Percentiles rank a stretch among this genome's conserved stretches.
These are phyloP conservation scores for Nemotelus pantherinus DNA, from an alignment of 2,888 invertebrate species.

Conservation along the genomic window DNA sequence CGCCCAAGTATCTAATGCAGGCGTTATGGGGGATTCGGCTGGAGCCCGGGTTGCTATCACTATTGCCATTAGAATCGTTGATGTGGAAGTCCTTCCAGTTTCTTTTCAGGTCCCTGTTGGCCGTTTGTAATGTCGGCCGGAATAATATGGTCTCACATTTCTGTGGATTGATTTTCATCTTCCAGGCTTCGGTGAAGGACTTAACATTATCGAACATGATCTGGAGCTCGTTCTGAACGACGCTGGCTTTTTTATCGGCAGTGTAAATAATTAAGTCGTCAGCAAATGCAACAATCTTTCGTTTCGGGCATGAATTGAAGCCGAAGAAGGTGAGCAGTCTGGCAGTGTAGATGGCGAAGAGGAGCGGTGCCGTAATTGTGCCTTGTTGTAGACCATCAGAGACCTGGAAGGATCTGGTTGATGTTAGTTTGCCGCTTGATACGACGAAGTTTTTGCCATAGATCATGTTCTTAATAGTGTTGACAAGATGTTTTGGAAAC, in stretches of 20 bases:
- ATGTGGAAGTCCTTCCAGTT: slow-evolving; percentile 25
- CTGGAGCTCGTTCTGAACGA: slow-evolving; percentile 6
- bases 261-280: slow-evolving; percentile 22
- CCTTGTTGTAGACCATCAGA: slow-evolving; percentile 26
- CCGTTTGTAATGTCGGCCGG: not conserved
- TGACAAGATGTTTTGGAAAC: slow-evolving; percentile 51
- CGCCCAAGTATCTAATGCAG: slow-evolving; percentile 24
- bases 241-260: not conserved
- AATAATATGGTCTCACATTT: slow-evolving; percentile 22
- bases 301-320: not conserved
- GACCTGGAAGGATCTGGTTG: not conserved
- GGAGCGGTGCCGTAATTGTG: slow-evolving; percentile 3
- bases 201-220: slow-evolving; percentile 3
- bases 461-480: slow-evolving; percentile 46
- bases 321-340: not conserved
- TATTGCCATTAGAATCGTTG: too few relatives aligned
- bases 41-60: not conserved
- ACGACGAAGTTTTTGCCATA: not conserved
- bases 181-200: not conserved
- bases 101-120: not conserved
- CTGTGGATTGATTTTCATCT: slow-evolving; percentile 11
- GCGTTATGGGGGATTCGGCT: not conserved
- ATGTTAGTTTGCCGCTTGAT: not conserved
- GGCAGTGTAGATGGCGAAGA: not conserved
- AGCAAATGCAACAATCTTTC: slow-evolving; percentile 20